Evolutionary conservation across 2,888 invertebrate genomes (phyloP).

Genomic region (Catocala fraxini): DNA sequence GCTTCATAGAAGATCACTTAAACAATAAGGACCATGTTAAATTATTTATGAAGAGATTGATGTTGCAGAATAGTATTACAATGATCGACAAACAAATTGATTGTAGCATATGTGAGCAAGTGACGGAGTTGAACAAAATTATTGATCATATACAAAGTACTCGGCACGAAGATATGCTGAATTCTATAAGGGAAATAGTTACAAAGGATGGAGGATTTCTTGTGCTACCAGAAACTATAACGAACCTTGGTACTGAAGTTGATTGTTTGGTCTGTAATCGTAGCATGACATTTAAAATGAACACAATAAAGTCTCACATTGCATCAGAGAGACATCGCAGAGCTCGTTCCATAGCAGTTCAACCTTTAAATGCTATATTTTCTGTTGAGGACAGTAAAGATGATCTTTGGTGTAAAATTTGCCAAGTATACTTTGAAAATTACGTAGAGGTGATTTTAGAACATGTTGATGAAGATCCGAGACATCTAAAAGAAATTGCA

Average conservation of each 20-base stretch:
- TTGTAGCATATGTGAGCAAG: constrained; percentile 56
- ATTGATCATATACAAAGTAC: constrained; percentile 50
- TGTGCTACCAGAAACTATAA: constrained; percentile 49
- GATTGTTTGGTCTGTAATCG: constrained; percentile 59
- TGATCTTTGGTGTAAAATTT: constrained; percentile 71
- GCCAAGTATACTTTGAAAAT: constrained; percentile 64
- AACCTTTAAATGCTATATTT: constrained; percentile 69
- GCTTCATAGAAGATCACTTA: constrained; percentile 53
- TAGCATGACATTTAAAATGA: constrained; percentile 44
- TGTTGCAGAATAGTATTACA: constrained; percentile 56
- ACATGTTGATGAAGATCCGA: constrained; percentile 60
- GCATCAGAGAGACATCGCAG: constrained; percentile 50
- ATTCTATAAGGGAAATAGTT: constrained; percentile 44
- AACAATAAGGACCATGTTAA: constrained; percentile 50
- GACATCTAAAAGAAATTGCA: constrained; percentile 51
- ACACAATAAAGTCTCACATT: constrained; percentile 50
- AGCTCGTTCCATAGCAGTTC: constrained; percentile 61
- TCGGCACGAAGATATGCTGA: constrained; percentile 44
- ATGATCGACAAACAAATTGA: constrained; percentile 27
- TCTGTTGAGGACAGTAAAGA: constrained; percentile 59
- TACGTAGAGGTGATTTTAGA: constrained; percentile 62
- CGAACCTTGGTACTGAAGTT: constrained; percentile 24
- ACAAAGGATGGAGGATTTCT: constrained; percentile 60
- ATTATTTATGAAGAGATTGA: constrained; percentile 49
- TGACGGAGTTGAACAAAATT: constrained; percentile 30